These are phyloP conservation scores for Dicaeum eximium DNA, from an alignment of 2,113 vertebrate genomes.

Conservation along the genomic window DNA sequence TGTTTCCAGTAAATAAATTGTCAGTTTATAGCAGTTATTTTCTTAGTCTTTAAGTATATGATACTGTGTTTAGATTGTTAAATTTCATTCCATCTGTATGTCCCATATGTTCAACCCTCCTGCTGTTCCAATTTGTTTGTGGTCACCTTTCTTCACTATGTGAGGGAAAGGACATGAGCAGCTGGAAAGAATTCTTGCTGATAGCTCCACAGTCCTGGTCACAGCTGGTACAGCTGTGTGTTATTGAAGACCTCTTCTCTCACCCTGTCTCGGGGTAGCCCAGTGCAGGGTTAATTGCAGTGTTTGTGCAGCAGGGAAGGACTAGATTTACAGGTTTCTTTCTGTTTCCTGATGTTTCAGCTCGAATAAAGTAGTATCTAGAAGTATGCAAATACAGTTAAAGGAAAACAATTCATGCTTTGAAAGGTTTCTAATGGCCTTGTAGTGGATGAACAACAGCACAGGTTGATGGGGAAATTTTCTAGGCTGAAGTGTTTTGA, in stretches of 20 bases:
- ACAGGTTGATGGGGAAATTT: background rate
- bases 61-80: background rate
- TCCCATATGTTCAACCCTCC: background rate
- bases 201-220: rapidly evolving
- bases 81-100: slow-evolving; percentile 1
- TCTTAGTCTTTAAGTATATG: background rate
- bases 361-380: background rate
- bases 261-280: background rate
- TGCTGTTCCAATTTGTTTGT: background rate
- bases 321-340: background rate
- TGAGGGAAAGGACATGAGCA: background rate
- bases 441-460: background rate
- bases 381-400: background rate
- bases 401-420: background rate
- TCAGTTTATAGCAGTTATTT: background rate
- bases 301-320: background rate
- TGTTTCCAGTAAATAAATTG: background rate
- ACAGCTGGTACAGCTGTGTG: background rate
- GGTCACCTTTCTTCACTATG: background rate
- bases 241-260: background rate
- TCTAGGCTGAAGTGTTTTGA: background rate
- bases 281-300: background rate
- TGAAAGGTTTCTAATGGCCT: background rate
- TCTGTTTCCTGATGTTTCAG: background rate
- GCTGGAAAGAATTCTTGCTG: background rate